Base-by-base conservation (phyloP, 2,113 vertebrate genomes). In the Natator depressus region DNA sequence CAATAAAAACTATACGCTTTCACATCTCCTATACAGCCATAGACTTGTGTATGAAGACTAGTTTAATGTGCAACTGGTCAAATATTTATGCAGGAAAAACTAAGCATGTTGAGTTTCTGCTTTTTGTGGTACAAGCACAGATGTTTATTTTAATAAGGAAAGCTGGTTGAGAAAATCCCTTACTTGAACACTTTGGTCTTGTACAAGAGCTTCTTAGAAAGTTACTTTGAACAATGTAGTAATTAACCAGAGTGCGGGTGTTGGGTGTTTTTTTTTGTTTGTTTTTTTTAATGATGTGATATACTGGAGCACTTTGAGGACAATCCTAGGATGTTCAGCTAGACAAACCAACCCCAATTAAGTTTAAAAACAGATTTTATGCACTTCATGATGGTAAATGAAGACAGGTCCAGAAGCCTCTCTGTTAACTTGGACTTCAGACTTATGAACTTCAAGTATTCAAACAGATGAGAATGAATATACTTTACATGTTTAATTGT, bases 1-100 rank as follows among this genome's bases (percentile, higher is more conserved):
- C 87, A 95, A 57, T 96, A 97, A 97, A 97, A 97, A 93, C 91
- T 95, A 69, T 78, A 24, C 87, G 69, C 86, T 82, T 96, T 97
- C 95, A 96, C 35, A 20, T 92, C 93, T 92, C 90, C 94, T 46
- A 9, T 84, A 89, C 89, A 96, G 95, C 80, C 94, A 95, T 90
- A 90, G 88, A 87, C 92, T 94, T 95, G 84, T 94, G 55, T 92
- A 84, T n/a, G 17, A 88, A 89, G 82, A 91, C 89, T 1, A 24
- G 38, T 81, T 83, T 85, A 80, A 49, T 1, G 46, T 93, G 93
- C 76, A 96, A 62, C 89, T 84, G 62, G 82, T 88, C 91, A 94
- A 80, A 85, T 92, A 95, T 95, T 93, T 25, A 93, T 59, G 79
- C 72, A 94, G 94, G 83, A 86, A 65, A 94, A 87, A 62, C 53